Evolutionary conservation across 2,888 invertebrate species (phyloP), one percentile per base, ranked within the genome.

Genomic region (Heliconius cydno): DNA sequence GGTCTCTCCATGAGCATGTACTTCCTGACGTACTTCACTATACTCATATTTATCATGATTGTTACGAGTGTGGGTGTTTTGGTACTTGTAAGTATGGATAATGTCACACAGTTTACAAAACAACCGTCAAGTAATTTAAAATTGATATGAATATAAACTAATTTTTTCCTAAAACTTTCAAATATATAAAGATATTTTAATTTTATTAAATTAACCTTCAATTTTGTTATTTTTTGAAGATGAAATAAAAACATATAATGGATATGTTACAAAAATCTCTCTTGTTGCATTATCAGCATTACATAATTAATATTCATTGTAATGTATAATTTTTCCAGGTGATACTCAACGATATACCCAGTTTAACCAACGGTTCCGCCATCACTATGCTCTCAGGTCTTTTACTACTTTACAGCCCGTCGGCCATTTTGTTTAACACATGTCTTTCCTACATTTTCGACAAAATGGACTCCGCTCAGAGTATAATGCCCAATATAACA

Each of bases 381-480:
- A 95, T 97, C 82, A 95, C 96, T 60, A 96, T 97, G 84, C 93
- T 97, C 22, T 96, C 96, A n/a, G 91, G 95, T 65, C 95, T 97
- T 0, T 92, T 97, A 15, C 88, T 97, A 70, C 92, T 97, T 12
- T 98, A 97, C 92, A 96, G 97, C 85, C 97, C 97, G 5, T 96
- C 97, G 30, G 97, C 97, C 83, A 96, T 98, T 72, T 92, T 98
- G 83, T 97, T 97, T 88, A 96, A 97, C 85, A 97, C 98, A 1
- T 96, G 97, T 84, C 93, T 97, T 60, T 97, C 98, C 46, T 98
- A 98, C 87, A 95, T 97, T 76, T 98, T 98, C 89, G 97, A 97
- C 89, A 97, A 97, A 87, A 96, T 96, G 94, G 98, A 98, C 88
- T 97, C 97, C 7, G 98, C 98, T 1, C 97, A 97, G 87, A 97